phyloP scores from a whole-genome alignment of 2,797 vertebrate species.

The Mareca penelope region DNA sequence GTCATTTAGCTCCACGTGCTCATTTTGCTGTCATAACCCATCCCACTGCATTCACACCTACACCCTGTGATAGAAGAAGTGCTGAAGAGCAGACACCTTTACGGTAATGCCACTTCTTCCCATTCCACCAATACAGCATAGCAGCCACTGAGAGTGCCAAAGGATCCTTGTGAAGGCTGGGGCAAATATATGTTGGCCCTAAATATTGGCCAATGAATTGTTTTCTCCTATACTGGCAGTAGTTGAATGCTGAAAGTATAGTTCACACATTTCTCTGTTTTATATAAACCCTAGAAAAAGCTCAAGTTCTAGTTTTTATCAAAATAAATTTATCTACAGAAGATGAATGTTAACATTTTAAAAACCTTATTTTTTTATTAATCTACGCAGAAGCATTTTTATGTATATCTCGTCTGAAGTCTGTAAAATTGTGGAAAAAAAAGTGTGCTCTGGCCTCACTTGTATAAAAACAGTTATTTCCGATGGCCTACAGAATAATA shows the following conservation, averaged over 20 bases:
- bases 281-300: neutral
- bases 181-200: neutral
- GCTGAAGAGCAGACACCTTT: neutral
- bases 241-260: neutral
- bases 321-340: neutral
- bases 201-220: neutral
- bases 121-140: rapidly evolving
- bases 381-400: neutral
- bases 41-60: neutral
- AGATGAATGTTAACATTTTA: neutral
- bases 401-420: neutral
- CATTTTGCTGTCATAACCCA: neutral
- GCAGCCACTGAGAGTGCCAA: neutral
- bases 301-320: neutral
- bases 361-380: neutral
- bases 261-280: neutral
- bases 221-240: neutral
- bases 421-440: neutral
- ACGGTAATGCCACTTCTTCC: neutral
- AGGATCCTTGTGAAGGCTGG: neutral
- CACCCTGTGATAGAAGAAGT: neutral
- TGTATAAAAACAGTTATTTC: neutral
- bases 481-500: neutral
- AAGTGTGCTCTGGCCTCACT: neutral
- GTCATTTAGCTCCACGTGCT: neutral